Evolutionary conservation across 2,888 invertebrate genomes (phyloP), one percentile per base, ranked within the genome.

Genomic region (Agonopterix arenella): DNA sequence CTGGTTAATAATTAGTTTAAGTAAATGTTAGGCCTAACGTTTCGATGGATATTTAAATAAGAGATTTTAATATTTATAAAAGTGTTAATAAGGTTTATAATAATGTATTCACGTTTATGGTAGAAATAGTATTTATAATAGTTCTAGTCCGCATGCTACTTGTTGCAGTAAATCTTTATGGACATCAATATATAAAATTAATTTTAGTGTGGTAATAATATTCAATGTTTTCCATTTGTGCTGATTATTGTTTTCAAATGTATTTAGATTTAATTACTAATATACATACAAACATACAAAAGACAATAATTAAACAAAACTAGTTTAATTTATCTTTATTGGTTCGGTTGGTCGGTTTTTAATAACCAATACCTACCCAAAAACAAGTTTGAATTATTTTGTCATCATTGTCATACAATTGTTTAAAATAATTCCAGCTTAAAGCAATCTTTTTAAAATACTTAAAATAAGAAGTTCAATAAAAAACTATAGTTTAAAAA

Each of bases 81-180:
- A 42, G 56, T 55, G 57, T 60, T 55, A 59, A 49, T 45, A 45
- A 48, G 47, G 38, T 43, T 42, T 51, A 36, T 49, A 59, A 60
- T 64, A 54, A 52, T 64, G 58, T 68, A 66, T 58, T 45, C 64
- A 57, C 64, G 69, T 72, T 64, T 69, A 68, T 61, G 57, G n/a
- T 68, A 65, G 63, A 48, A 40, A 41, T 47, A 57, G 54, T 57
- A 56, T 58, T 61, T 52, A 53, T 53, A 48, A 55, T 72, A 64
- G 68, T 52, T 69, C 65, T 68, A 70, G 66, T 41, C 46, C 41
- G 46, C 46, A 47, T 36, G 36, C 11, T 46, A 46, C 18, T 16
- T 46, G 37, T 28, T 28, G 4, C 28, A 28, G 28, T 28, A 5
- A 28, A 28, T 28, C 28, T 28, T 28, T 28, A 28, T 28, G 5